Evolutionary conservation across 1,140 invertebrate species (phyloP).

Genomic region (Bombus balteatus): DNA sequence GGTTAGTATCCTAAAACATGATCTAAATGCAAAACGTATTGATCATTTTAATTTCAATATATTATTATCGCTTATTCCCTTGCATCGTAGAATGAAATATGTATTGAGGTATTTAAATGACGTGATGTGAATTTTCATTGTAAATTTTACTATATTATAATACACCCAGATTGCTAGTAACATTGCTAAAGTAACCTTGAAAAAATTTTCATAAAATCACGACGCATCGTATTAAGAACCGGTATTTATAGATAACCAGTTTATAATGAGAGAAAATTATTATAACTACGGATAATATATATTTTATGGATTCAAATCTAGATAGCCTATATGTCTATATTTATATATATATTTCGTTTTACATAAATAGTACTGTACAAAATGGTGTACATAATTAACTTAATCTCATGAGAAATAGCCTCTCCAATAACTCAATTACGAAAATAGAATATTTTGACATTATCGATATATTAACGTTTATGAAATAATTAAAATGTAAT

Average conservation of each 20-base stretch:
- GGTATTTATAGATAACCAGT: neutral
- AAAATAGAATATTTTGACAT: neutral
- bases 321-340: no score
- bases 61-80: neutral
- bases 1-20: neutral
- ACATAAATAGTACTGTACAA: neutral
- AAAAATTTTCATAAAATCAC: neutral
- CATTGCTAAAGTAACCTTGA: neutral
- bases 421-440: neutral
- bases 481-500: no score
- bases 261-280: neutral
- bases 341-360: neutral
- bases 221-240: neutral
- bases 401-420: neutral
- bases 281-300: neutral
- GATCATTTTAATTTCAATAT: neutral
- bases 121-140: neutral
- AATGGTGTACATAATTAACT: neutral
- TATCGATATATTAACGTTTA: neutral
- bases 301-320: neutral
- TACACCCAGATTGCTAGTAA: neutral
- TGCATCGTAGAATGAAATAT: neutral
- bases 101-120: neutral
- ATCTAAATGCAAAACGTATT: neutral
- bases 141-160: neutral